A percentile compares a stretch with the other conserved stretches of the same genome.
These are phyloP conservation scores for Xestia c-nigrum DNA, from an alignment of 2,888 invertebrate genomes.

Conservation along the genomic window DNA sequence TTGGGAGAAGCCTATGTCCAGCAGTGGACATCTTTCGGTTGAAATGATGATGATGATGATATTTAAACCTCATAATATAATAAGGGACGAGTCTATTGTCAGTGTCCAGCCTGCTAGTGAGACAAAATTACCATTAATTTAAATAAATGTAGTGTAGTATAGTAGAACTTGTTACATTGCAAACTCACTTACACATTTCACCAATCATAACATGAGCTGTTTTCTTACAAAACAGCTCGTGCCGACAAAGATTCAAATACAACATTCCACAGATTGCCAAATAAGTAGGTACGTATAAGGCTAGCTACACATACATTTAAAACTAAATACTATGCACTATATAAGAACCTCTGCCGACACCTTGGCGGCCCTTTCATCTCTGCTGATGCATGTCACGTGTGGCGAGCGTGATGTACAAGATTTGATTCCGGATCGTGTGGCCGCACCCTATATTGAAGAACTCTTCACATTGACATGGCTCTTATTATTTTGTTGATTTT, in stretches of 20 bases:
- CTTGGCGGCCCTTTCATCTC: slow-evolving; percentile 57
- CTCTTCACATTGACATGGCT: slow-evolving; percentile 29
- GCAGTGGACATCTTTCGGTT: too few relatives aligned
- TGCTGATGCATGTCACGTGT: slow-evolving; percentile 45
- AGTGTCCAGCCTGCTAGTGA: too few relatives aligned
- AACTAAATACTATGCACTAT: slow-evolving; percentile 43
- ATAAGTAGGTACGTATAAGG: slow-evolving; percentile 25
- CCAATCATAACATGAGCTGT: slow-evolving; percentile 1
- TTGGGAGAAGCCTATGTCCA: too few relatives aligned
- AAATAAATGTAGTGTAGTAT: not conserved
- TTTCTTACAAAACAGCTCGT: slow-evolving; percentile 15
- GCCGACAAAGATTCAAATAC: slow-evolving; percentile 25
- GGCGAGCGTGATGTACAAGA: slow-evolving; percentile 28
- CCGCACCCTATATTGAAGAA: slow-evolving; percentile 37
- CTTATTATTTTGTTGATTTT: slow-evolving; percentile 14
- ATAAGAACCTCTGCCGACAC: slow-evolving; percentile 36
- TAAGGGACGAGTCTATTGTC: too few relatives aligned
- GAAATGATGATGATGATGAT: too few relatives aligned
- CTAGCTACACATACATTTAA: slow-evolving; percentile 25
- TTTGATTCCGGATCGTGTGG: slow-evolving; percentile 45
- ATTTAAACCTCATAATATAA: too few relatives aligned
- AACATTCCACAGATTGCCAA: slow-evolving; percentile 29
- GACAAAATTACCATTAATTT: too few relatives aligned
- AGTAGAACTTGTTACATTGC: not conserved
- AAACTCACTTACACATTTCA: not conserved